Percentiles rank a stretch among this genome's conserved stretches.
Evolutionary conservation across 1,140 invertebrate species (phyloP).

Genomic region (Drosophila seguyi): DNA sequence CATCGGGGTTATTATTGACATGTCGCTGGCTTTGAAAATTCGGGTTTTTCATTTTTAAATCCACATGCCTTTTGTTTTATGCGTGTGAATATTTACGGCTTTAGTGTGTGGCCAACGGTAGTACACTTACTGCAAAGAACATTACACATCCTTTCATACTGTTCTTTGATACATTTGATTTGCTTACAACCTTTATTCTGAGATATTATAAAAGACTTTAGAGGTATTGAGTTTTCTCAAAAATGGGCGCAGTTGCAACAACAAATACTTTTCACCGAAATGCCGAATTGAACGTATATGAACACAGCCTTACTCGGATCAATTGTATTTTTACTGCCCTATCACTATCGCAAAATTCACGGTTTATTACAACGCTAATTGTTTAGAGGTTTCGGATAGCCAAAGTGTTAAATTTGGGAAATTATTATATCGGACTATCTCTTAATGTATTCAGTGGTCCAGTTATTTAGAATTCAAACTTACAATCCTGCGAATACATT

Average conservation of each 20-base stretch:
- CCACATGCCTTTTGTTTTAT: background rate
- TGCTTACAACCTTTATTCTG: background rate
- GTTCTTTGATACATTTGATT: background rate
- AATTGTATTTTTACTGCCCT: background rate
- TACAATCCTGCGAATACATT: background rate
- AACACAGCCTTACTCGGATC: background rate
- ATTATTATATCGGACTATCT: background rate
- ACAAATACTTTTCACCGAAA: no score
- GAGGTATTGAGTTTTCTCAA: background rate
- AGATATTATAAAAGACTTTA: background rate
- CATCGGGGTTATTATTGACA: slow-evolving; percentile 12
- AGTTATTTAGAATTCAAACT: background rate
- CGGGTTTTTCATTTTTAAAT: slow-evolving; percentile 33
- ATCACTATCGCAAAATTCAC: background rate
- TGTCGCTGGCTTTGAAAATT: slow-evolving; percentile 33
- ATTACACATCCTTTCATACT: no score
- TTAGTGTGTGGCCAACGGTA: background rate
- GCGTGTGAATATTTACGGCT: slow-evolving; percentile 6
- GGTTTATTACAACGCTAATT: background rate
- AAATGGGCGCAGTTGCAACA: no score
- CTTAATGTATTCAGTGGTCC: background rate
- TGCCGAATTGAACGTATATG: background rate
- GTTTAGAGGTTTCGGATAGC: background rate
- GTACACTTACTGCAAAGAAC: background rate
- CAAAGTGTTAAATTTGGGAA: background rate